These are phyloP conservation scores for Ptilonorhynchus violaceus DNA, from an alignment of 2,113 vertebrate genomes.

Conservation along the genomic window DNA sequence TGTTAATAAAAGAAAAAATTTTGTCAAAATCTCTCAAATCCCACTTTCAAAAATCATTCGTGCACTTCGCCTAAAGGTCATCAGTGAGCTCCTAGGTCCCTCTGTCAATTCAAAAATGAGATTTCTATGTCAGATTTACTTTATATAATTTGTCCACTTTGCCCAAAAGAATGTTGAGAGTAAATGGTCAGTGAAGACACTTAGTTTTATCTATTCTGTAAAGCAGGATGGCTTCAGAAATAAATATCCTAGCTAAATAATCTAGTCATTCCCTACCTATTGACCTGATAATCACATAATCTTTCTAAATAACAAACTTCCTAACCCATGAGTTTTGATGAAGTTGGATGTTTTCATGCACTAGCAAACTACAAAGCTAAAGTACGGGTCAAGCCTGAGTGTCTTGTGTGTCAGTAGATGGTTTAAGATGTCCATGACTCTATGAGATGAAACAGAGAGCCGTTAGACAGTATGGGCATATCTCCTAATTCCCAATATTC, in stretches of 20 bases:
- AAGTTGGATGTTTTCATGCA: background rate
- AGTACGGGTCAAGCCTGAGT: background rate
- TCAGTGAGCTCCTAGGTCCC: background rate
- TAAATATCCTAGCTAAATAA: background rate
- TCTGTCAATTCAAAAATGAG: background rate
- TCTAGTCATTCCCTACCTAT: background rate
- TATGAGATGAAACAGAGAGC: background rate
- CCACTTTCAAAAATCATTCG: background rate
- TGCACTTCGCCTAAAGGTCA: background rate
- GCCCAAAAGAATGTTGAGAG: background rate
- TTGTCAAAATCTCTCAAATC: background rate
- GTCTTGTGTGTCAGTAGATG: background rate
- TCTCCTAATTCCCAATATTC: background rate
- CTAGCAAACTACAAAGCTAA: background rate
- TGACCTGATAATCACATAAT: background rate
- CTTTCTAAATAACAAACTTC: background rate
- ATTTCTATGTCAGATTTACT: background rate
- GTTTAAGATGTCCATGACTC: background rate
- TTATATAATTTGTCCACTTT: background rate
- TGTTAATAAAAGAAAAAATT: background rate
- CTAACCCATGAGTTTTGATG: background rate
- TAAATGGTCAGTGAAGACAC: background rate
- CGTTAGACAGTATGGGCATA: background rate
- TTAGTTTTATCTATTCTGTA: background rate
- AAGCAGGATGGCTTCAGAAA: background rate